Conservation (phyloP, 1,140 invertebrate species). For the Drosophila nannoptera region DNA sequence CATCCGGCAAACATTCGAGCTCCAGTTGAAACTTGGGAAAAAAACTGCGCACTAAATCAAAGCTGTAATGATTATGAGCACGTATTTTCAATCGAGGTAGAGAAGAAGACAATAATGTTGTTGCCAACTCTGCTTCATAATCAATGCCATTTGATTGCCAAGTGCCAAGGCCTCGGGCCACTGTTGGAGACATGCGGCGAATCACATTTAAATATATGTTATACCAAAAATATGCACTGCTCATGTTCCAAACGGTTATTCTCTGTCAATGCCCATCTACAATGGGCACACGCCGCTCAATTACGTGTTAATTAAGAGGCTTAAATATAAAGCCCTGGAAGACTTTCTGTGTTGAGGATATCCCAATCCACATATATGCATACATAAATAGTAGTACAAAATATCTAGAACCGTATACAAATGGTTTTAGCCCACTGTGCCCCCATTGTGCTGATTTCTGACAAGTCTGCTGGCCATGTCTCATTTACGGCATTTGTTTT, state of each 20-base stretch:
- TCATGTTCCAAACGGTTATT: too few relatives aligned
- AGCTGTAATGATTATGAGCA: conserved; percentile 74
- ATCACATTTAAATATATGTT: background rate
- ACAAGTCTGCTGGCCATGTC: conserved; percentile 61
- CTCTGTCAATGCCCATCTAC: too few relatives aligned
- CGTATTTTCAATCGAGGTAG: conserved; percentile 42
- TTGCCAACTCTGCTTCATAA: conserved; percentile 49
- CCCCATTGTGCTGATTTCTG: conserved; percentile 18
- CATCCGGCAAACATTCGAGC: conserved; percentile 39
- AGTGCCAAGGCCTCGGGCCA: conserved; percentile 28
- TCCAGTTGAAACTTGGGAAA: conserved; percentile 25
- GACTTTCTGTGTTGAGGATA: too few relatives aligned
- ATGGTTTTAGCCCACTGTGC: conserved; percentile 10
- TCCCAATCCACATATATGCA: background rate
- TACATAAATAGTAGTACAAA: background rate
- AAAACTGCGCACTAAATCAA: conserved; percentile 69
- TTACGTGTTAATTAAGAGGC: too few relatives aligned
- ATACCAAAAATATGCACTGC: too few relatives aligned
- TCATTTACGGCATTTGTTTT: conserved; percentile 75
- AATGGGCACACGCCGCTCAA: too few relatives aligned
- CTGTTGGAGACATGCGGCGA: conserved; percentile 10
- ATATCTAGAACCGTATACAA: too few relatives aligned
- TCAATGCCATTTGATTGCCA: conserved; percentile 72
- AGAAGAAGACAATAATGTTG: background rate
- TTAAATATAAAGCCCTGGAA: too few relatives aligned